Base-by-base conservation (phyloP, 2,113 vertebrate genomes). In the Acanthochromis polyacanthus region DNA sequence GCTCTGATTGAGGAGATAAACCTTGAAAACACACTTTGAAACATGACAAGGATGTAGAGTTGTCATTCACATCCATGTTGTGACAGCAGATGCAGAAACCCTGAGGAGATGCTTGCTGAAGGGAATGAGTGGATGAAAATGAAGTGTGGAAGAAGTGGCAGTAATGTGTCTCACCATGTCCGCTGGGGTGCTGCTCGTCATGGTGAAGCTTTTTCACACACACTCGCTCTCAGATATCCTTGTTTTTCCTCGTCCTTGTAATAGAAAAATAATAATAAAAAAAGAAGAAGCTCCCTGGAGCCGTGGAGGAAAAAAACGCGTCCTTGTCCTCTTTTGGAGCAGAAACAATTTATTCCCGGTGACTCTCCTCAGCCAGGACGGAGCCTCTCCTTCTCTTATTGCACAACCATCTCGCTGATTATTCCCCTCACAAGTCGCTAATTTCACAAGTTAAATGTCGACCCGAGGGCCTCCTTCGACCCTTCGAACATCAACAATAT, bases 111-210 rank as follows among this genome's bases (percentile, higher is more conserved):
- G n/a, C 7, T 51, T 50, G 11, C 52, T 12, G 25, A 15, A 3
- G 45, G 50, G 32, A 74, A 65, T 38, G 19, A 17, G 50, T 53
- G 30, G 25, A 38, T 30, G 60, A 30, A 11, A 70, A 67, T 8
- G 73, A 28, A 51, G 28, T 15, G 55, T 38, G 40, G 3, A 38
- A 15, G 60, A 57, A 36, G 3, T 40, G 59, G 20, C 45, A 64
- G 71, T 19, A 10, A 20, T 50, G 30, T 56, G 43, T 83, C 94
- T 95, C 88, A 95, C 94, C 94, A 92, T 93, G 81, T 95, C 94
- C 51, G 85, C 88, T 57, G 94, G 93, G 78, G 92, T 94, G 87
- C 89, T 94, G 87, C 82, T 75, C 82, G 94, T 93, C 94, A 95
- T 95, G 36, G 63, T 91, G 83, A 76, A 85, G 85, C 78, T 79